Conservation (phyloP, 2,797 vertebrate species). For the Myioborus melanocephalus region DNA sequence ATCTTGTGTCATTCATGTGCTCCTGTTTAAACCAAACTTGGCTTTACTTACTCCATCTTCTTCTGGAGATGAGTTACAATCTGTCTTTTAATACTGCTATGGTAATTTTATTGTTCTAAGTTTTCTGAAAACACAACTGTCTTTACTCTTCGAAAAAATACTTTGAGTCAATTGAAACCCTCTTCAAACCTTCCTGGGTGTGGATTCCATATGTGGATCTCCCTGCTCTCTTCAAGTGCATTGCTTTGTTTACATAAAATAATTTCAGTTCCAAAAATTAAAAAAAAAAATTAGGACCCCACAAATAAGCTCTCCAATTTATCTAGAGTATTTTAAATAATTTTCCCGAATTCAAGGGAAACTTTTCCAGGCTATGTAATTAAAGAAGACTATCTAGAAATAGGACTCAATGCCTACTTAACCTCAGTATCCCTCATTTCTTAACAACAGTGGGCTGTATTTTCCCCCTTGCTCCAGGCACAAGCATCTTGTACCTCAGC, state of each 20-base stretch:
- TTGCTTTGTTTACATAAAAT: neutral
- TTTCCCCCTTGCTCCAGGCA: fast-evolving
- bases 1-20: constrained; percentile 44
- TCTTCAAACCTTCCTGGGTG: neutral
- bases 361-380: neutral
- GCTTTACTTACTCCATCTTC: constrained; percentile 40
- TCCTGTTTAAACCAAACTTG: constrained; percentile 58
- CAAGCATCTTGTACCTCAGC: neutral
- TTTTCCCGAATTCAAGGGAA: neutral
- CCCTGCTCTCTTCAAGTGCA: neutral
- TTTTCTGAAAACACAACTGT: constrained; percentile 39
- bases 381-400: neutral
- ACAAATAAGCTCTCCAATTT: fast-evolving
- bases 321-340: neutral
- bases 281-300: neutral
- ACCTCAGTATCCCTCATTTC: neutral
- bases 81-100: neutral
- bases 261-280: neutral
- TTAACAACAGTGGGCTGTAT: neutral
- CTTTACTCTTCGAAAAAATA: neutral
- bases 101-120: neutral
- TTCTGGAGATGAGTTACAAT: neutral
- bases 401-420: neutral
- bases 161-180: neutral
- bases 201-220: neutral